Percentiles rank a stretch among this genome's conserved stretches.
Conservation (phyloP, 2,797 vertebrate genomes). For the Neoniphon sammara region DNA sequence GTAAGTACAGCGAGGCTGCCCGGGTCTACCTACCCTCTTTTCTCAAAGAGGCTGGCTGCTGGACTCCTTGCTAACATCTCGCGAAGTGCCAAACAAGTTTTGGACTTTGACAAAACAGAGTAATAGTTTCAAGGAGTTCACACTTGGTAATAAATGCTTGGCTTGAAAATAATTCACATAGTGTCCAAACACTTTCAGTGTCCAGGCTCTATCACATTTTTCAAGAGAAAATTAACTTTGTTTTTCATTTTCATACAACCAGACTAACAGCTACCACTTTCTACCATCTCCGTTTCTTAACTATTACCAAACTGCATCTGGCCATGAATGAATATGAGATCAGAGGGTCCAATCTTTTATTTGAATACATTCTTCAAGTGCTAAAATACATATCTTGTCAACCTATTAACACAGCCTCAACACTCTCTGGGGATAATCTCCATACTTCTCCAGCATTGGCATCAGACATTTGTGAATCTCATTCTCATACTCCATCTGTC, state of each 20-base stretch:
- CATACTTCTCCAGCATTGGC: conserved; percentile 5
- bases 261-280: neutral
- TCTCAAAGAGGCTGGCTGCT: neutral
- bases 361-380: conserved; percentile 9
- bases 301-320: neutral
- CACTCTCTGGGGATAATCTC: neutral
- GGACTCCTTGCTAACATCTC: neutral
- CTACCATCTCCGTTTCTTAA: neutral
- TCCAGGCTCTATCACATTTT: no score
- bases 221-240: neutral
- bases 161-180: no score
- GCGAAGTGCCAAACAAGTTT: neutral
- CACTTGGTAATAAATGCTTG: no score
- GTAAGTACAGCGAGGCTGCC: conserved; percentile 56
- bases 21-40: neutral
- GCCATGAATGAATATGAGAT: conserved; percentile 3
- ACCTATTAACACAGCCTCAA: neutral
- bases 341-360: conserved; percentile 14
- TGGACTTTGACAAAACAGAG: neutral
- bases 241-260: neutral
- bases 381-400: conserved; percentile 1
- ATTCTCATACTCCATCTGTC: neutral
- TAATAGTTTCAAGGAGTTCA: no score
- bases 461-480: conserved; percentile 1
- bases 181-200: no score